Base-by-base conservation (phyloP, 2,113 vertebrate species). In the Carollia perspicillata region DNA sequence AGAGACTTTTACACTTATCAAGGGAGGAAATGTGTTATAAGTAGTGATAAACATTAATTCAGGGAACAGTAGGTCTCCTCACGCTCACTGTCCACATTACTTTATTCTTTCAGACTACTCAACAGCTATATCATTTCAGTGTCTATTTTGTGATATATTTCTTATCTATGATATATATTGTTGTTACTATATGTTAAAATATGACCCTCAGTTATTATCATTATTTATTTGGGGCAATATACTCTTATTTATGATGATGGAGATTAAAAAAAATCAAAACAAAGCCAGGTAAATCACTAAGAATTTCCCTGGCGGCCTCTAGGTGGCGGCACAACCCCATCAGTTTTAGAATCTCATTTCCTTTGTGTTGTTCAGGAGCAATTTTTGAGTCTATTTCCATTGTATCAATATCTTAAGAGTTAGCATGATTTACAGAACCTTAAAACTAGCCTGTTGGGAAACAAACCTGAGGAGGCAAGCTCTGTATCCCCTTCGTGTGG, bases 381-480 rank as follows among this genome's bases (percentile, higher is more conserved):
- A 44, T 37, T 72, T 37, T n/a, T 23, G 35, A 53, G 17, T 23
- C 42, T 53, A 8, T 83, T 88, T 44, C 12, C 65, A n/a, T 13
- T 63, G 0, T 6, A 28, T 35, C n/a, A 49, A 1, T 6, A 33
- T 33, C n/a, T 23, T 69, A 72, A 69, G 23, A 65, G 17, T 72
- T 65, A 71, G 0, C 14, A 23, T 0, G 4, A 58, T 83, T 79
- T 49, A 60, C 3, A 22, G 26, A 11, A 74, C 49, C 13, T 53
- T 84, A 84, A 95, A 95, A 60, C 23, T 11, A 40, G 26, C n/a
- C 26, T 51, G 47, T 44, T 83, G 95, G 30, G 87, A 80, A 71
- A 98, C 98, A 63, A 95, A 99, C 98, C 98, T 98, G 98, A 80
- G 89, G 96, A 84, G 0, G 47, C 53, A 28, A 75, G 84, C 0